Evolutionary conservation across 2,113 vertebrate species (phyloP).

Genomic region (Oreotrochilus melanogaster): DNA sequence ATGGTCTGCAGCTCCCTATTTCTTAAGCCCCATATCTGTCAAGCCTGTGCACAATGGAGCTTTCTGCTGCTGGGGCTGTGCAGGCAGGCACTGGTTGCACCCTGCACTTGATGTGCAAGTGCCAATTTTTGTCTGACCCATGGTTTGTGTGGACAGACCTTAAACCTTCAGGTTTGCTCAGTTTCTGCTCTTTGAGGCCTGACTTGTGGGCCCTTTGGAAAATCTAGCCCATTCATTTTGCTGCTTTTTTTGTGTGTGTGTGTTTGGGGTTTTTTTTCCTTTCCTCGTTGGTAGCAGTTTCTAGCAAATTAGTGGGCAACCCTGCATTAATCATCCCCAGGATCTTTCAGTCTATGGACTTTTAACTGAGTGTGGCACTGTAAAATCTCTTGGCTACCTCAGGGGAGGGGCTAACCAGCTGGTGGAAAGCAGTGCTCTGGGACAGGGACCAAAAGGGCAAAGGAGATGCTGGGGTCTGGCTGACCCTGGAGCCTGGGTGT

Average conservation of each 20-base stretch:
- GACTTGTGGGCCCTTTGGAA: background rate
- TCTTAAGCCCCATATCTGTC: background rate
- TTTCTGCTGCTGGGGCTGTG: background rate
- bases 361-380: background rate
- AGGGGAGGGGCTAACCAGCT: background rate
- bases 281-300: background rate
- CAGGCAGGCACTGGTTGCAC: fast-evolving
- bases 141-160: background rate
- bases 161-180: background rate
- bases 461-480: background rate
- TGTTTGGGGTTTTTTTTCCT: background rate
- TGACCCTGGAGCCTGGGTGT: background rate
- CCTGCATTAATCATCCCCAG: background rate
- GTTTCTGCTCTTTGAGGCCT: background rate
- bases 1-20: background rate
- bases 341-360: background rate
- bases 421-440: background rate
- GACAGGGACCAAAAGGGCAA: background rate
- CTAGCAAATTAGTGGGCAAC: background rate
- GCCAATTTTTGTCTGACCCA: fast-evolving
- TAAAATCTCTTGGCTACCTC: background rate
- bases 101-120: background rate
- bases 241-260: background rate
- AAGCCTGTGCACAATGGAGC: fast-evolving
- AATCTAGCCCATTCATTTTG: background rate